These are phyloP conservation scores for Drosophila mimetica DNA, from an alignment of 2,888 invertebrate genomes.

Conservation along the genomic window DNA sequence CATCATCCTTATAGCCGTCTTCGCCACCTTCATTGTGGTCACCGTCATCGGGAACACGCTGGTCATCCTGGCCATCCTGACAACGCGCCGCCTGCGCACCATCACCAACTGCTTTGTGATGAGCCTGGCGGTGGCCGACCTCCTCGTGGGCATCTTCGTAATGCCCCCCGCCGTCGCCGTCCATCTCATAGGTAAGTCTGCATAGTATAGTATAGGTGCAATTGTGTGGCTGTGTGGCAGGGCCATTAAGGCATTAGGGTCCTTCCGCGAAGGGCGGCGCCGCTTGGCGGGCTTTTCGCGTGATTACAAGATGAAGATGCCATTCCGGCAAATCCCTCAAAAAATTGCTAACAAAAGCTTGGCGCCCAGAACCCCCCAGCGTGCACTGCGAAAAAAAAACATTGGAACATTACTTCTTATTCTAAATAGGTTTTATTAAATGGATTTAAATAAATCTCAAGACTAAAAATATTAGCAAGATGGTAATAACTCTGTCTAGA, in stretches of 20 bases:
- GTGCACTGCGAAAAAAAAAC: too few relatives aligned
- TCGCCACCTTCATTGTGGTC: slow-evolving; percentile 89
- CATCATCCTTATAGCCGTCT: slow-evolving; percentile 87
- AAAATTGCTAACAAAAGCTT: slow-evolving; percentile 42
- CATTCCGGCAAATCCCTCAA: slow-evolving; percentile 43
- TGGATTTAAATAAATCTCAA: too few relatives aligned
- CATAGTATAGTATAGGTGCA: background rate
- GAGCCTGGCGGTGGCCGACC: slow-evolving; percentile 96
- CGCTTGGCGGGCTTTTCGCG: slow-evolving; percentile 37
- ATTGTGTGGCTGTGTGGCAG: background rate
- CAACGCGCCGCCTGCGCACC: slow-evolving; percentile 93
- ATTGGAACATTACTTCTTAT: too few relatives aligned
- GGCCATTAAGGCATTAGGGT: slow-evolving; percentile 28
- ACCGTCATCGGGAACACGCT: slow-evolving; percentile 94
- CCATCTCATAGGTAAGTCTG: slow-evolving; percentile 90
- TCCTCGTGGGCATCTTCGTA: slow-evolving; percentile 96
- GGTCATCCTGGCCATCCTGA: slow-evolving; percentile 94
- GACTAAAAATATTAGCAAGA: too few relatives aligned
- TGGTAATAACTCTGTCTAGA: too few relatives aligned
- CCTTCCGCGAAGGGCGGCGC: slow-evolving; percentile 36
- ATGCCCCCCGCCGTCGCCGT: slow-evolving; percentile 97
- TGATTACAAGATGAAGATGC: slow-evolving; percentile 45
- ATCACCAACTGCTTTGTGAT: slow-evolving; percentile 98
- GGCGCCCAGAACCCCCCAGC: slow-evolving; percentile 1
- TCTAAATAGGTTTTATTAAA: too few relatives aligned